Evolutionary conservation across 2,113 vertebrate species (phyloP), one percentile per base, ranked within the genome.

Genomic region (Cyanoramphus novaezelandiae): DNA sequence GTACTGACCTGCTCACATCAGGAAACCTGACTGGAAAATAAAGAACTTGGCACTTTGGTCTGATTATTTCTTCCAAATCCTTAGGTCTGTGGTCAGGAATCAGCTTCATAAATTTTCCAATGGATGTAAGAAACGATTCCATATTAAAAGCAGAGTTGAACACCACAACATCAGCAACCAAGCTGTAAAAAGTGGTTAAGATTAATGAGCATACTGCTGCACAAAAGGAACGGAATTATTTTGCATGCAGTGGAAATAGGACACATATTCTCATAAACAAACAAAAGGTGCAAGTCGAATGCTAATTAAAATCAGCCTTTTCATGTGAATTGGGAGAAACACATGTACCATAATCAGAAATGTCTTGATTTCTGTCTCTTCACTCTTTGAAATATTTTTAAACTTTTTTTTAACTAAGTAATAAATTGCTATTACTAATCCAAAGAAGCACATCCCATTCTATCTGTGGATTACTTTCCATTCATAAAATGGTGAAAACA

Each of bases 101-200:
- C 97, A 98, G 97, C 97, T 99, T 99, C 98, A 99, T 97, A 96
- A 99, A 99, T 94, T 98, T 98, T 68, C 97, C 96, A 88, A 99
- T 98, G 86, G 98, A 98, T 29, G 98, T 98, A 63, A 99, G 98
- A 97, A 99, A 99, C 39, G 99, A 99, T 78, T 99, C 98, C 99
- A 99, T 99, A 97, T 99, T 99, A 98, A 99, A 98, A 75, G 96
- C 68, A 17, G 98, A 98, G 98, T 99, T 99, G 97, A 99, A 99
- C 47, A 98, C 98, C 87, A 98, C 98, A 55, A 97, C 94, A 86
- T 99, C 99, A 76, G 99, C 98, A 82, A 99, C 99, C 96, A 99
- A 97, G 97, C 99, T 99, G 90, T 50, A 96, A 97, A 96, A 50
- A 71, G 52, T 3, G 2, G 95, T 68, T 59, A 95, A 95, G 81